These are phyloP conservation scores for Coenonympha arcania DNA, from an alignment of 2,888 invertebrate species.

Conservation along the genomic window DNA sequence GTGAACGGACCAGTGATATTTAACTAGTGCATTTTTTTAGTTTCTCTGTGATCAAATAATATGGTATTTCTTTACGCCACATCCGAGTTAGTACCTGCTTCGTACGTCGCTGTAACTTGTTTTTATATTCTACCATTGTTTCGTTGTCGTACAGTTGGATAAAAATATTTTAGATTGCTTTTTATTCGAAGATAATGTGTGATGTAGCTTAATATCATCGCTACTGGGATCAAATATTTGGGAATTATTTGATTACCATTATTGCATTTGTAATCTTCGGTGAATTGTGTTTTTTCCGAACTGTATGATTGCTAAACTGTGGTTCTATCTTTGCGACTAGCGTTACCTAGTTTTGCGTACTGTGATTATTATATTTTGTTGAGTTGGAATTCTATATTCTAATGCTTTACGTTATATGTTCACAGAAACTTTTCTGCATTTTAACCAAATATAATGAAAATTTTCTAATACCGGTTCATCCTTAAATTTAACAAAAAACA, in stretches of 20 bases:
- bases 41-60: slow-evolving; percentile 13
- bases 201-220: no score
- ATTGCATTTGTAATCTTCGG: no score
- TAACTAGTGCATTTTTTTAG: slow-evolving; percentile 18
- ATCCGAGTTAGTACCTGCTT: slow-evolving; percentile 15
- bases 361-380: slow-evolving; percentile 19
- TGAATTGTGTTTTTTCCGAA: neutral
- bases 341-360: slow-evolving; percentile 11
- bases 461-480: neutral
- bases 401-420: neutral
- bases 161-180: neutral
- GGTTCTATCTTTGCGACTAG: slow-evolving; percentile 1
- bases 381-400: slow-evolving; percentile 12
- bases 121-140: neutral
- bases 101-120: slow-evolving; percentile 1
- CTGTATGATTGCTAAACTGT: slow-evolving; percentile 5
- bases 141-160: neutral
- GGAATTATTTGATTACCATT: no score
- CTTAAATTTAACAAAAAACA: no score
- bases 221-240: no score
- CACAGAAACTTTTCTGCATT: neutral
- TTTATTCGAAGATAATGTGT: no score
- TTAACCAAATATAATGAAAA: neutral
- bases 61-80: neutral
- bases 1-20: slow-evolving; percentile 18